Evolutionary conservation across 2,113 vertebrate species (phyloP), one percentile per base, ranked within the genome.

Genomic region (Odontophorus gujanensis): DNA sequence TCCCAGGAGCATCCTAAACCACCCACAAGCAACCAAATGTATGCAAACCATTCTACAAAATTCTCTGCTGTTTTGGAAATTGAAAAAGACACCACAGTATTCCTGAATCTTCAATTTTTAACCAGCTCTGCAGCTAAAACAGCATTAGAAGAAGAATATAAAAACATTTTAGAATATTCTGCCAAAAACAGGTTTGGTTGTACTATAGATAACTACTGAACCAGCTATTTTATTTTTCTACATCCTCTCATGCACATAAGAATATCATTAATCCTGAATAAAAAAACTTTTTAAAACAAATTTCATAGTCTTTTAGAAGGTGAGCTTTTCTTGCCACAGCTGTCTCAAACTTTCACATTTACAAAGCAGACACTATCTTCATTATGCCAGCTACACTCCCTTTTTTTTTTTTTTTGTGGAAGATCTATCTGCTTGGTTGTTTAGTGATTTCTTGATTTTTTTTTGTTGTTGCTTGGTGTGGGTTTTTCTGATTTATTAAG

Each of bases 11-110:
- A 85, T 38, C 73, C 42, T 71, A 83, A 92, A 75, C 22, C 68
- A 88, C 75, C 73, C 90, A 93, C 65, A 86, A 85, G 43, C 38
- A 81, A 28, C 6, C 65, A 89, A 82, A 90, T 34, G 47, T 10
- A 95, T 87, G 90, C 85, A 97, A 93, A 86, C 9, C 4, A n/a
- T 28, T 77, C 47, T 30, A 66, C 87, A 85, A 79, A 75, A 47
- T 6, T 81, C 34, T 51, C n/a, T 81, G 90, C 21, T 88, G 50
- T 58, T 77, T 59, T 67, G 15, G 38, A 81, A 26, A 74, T 11
- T 55, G 45, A 13, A 57, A 32, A 77, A 87, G 11, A 59, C 7
- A 59, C 5, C 77, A 43, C 6, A 3, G 1, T 20, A n/a, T 36
- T 90, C 73, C 79, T 77, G 13, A 50, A 32, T 59, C 28, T 77